These are phyloP conservation scores for Andrena bucephala DNA, from an alignment of 2,888 invertebrate genomes.

Conservation along the genomic window DNA sequence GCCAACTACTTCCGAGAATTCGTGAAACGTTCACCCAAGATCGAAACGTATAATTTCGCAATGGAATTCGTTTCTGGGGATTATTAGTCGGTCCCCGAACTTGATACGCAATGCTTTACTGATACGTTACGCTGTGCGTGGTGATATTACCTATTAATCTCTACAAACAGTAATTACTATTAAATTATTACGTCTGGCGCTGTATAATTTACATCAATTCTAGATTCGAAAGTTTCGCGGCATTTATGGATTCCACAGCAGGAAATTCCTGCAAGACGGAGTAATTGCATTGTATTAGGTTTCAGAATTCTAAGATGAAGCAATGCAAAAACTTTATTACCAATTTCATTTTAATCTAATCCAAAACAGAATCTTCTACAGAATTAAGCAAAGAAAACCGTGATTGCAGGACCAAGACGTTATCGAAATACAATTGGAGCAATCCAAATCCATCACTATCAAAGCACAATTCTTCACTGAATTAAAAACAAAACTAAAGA, in stretches of 20 bases:
- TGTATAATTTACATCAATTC: conserved; percentile 30
- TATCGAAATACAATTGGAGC: too few relatives aligned
- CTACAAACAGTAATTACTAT: conserved; percentile 22
- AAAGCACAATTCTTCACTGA: too few relatives aligned
- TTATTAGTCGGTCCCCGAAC: conserved; percentile 38
- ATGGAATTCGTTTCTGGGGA: conserved; percentile 50
- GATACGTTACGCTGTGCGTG: conserved; percentile 4
- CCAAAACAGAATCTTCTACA: background rate
- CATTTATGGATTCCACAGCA: conserved; percentile 7
- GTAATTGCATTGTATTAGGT: conserved; percentile 4
- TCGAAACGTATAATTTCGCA: conserved; percentile 53
- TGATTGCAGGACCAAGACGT: too few relatives aligned
- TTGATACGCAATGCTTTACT: conserved; percentile 13
- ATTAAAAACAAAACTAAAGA: too few relatives aligned
- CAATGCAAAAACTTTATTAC: too few relatives aligned
- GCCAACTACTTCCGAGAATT: conserved; percentile 32
- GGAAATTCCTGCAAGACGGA: conserved; percentile 3
- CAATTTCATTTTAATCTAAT: too few relatives aligned
- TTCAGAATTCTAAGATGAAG: background rate
- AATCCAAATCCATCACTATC: too few relatives aligned
- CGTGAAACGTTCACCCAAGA: conserved; percentile 23
- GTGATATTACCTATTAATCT: conserved; percentile 24
- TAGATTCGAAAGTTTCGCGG: conserved; percentile 3
- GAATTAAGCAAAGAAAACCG: background rate
- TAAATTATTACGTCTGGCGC: conserved; percentile 7